These are phyloP conservation scores for Psophia crepitans DNA, from an alignment of 2,113 vertebrate genomes.

Conservation along the genomic window DNA sequence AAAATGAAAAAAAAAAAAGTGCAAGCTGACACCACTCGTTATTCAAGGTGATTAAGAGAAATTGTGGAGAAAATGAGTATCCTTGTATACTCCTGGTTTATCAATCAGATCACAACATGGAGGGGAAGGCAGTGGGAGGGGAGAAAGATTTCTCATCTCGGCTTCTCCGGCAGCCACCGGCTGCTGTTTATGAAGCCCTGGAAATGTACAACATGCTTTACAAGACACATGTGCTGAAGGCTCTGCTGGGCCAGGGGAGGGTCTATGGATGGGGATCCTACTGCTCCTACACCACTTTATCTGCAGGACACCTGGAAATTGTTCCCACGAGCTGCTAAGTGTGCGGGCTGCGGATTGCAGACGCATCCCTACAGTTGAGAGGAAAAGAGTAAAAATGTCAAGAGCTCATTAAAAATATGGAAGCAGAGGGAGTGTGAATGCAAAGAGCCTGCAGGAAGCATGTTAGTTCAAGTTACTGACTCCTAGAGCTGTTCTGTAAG, in stretches of 20 bases:
- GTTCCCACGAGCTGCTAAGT: not conserved
- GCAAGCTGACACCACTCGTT: not conserved
- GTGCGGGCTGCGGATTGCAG: not conserved
- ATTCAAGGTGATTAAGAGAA: not conserved
- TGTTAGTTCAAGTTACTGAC: not conserved
- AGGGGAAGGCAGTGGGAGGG: not conserved
- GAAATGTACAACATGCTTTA: not conserved
- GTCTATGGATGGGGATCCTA: not conserved
- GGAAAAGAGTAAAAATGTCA: conserved; percentile 6
- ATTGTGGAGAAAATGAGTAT: not conserved
- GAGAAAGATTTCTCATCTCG: not conserved
- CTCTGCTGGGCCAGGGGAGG: not conserved
- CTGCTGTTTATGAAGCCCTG: not conserved
- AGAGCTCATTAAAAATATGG: conserved; percentile 35
- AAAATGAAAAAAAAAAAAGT: not conserved
- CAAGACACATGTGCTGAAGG: not conserved
- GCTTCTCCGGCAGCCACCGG: not conserved
- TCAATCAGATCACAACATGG: not conserved
- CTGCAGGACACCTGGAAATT: not conserved
- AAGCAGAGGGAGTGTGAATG: conserved; percentile 16
- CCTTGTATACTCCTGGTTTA: not conserved
- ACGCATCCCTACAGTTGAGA: not conserved
- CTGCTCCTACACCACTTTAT: not conserved
- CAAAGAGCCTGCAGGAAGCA: not conserved
- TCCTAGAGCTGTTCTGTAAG: not conserved